These are phyloP conservation scores for Phacellophora camtschatica DNA, from an alignment of 30 jellyfish, hydroid and myxozoan species.

Conservation along the genomic window DNA sequence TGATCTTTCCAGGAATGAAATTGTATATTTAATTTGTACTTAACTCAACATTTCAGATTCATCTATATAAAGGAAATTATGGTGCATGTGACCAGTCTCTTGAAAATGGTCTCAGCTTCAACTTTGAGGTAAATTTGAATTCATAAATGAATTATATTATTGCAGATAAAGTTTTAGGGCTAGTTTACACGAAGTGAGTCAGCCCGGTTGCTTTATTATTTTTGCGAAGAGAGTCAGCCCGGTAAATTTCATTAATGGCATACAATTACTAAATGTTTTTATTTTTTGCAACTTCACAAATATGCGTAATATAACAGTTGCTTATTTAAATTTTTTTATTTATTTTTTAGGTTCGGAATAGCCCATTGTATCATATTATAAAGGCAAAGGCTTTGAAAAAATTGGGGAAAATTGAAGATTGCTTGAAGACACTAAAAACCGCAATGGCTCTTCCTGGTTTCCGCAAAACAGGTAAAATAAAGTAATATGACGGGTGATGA, in stretches of 20 bases:
- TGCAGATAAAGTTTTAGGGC: too few relatives aligned
- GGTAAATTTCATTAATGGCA: too few relatives aligned
- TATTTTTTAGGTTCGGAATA: conserved; percentile 70
- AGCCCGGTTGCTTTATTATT: too few relatives aligned
- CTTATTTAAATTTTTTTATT: background rate
- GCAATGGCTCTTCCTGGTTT: conserved; percentile 94
- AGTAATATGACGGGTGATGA: too few relatives aligned
- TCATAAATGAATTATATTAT: too few relatives aligned
- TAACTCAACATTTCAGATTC: conserved; percentile 47
- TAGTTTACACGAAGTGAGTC: too few relatives aligned
- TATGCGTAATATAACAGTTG: background rate
- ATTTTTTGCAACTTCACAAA: too few relatives aligned
- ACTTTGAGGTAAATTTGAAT: conserved; percentile 93
- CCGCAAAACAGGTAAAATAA: conserved; percentile 45
- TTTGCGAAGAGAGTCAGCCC: too few relatives aligned
- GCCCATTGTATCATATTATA: conserved; percentile 91
- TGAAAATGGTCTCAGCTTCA: conserved; percentile 96
- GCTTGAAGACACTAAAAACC: conserved; percentile 65
- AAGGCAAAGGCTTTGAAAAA: conserved; percentile 85
- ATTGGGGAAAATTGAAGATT: conserved; percentile 78
- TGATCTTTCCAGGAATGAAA: too few relatives aligned
- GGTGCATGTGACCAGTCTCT: conserved; percentile 92
- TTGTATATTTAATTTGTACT: background rate
- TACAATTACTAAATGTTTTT: too few relatives aligned
- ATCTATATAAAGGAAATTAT: conserved; percentile 74